Base-by-base conservation (phyloP, 2,113 vertebrate genomes). In the Gopherus evgoodei region DNA sequence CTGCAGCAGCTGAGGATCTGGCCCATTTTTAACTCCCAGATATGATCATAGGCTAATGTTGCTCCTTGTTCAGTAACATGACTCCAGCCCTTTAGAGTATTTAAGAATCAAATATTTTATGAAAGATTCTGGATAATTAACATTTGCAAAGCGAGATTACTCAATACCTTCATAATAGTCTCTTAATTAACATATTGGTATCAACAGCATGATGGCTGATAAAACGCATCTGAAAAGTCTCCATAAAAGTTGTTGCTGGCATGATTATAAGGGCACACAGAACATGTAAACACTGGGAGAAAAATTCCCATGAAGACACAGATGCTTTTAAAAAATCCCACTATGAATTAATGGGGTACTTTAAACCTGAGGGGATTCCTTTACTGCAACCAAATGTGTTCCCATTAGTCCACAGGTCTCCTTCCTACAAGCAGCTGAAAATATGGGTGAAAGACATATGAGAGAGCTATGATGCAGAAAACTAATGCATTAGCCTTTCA, bases 1-100 rank as follows among this genome's bases (percentile, higher is more conserved):
- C 84, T 53, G 2, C 90, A 87, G 81, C 79, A 19, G 35, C 62
- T 91, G 87, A 95, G 94, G 62, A 87, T 95, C 24, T 14, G 93
- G 92, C 86, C 91, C 95, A 85, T 95, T 95, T 96, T 96, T 83
- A 53, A 47, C 44, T 76, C 54, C 56, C 75, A 87, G 31, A 53
- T n/a, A 81, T 78, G 83, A 72, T 38, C 62, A 87, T 49, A 81
- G 78, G 81, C 83, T 89, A 93, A 85, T 11, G 6, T 11, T 72
- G 72, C 79, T 1, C 0, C 81, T 96, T 76, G 47, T 49, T 57
- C 86, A 81, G 25, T 86, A 50, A 86, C 91, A 75, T 47, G 90
- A 88, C 31, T 42, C 82, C 79, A 65, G 53, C n/a, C 11, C 89
- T 88, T 81, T 5, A 87, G 49, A 47, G 88, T 11, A 78, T 94